phyloP scores from a whole-genome alignment of 2,797 vertebrate species.

The Protonibea diacanthus region DNA sequence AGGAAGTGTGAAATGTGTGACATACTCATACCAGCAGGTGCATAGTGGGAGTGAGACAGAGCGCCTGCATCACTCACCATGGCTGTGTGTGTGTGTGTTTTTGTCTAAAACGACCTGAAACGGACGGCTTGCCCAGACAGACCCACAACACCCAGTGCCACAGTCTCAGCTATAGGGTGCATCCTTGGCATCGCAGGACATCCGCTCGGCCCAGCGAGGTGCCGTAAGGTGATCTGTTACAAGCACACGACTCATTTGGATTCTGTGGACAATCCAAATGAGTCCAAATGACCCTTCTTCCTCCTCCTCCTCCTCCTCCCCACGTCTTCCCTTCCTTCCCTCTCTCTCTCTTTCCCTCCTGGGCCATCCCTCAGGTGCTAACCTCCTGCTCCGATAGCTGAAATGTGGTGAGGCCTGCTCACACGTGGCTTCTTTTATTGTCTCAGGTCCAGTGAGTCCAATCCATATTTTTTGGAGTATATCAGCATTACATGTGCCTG shows the following conservation, averaged over 20 bases:
- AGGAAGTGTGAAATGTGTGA: constrained; percentile 65
- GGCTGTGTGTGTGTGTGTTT: constrained; percentile 53
- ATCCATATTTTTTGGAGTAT: constrained; percentile 37
- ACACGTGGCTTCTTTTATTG: constrained; percentile 47
- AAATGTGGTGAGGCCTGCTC: constrained; percentile 53
- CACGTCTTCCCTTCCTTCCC: not conserved
- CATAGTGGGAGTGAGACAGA: constrained; percentile 49
- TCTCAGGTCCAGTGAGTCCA: constrained; percentile 66
- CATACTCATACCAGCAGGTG: constrained; percentile 68
- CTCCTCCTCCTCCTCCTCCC: too few relatives aligned
- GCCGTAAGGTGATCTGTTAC: constrained; percentile 68
- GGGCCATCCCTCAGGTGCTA: constrained; percentile 64
- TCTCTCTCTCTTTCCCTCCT: constrained; percentile 8
- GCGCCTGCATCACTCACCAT: constrained; percentile 60
- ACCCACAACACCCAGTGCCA: constrained; percentile 45
- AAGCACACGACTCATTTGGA: constrained; percentile 78
- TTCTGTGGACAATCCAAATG: constrained; percentile 62
- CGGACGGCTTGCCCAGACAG: constrained; percentile 31
- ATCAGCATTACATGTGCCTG: constrained; percentile 65
- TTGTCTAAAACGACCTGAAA: constrained; percentile 56
- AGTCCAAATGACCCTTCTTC: constrained; percentile 45
- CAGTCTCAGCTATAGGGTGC: constrained; percentile 46
- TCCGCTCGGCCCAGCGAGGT: constrained; percentile 57
- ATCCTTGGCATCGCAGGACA: constrained; percentile 54
- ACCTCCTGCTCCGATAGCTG: constrained; percentile 66